Evolutionary conservation across 2,797 vertebrate genomes (phyloP).

Genomic region (Ptychadena robeensis): DNA sequence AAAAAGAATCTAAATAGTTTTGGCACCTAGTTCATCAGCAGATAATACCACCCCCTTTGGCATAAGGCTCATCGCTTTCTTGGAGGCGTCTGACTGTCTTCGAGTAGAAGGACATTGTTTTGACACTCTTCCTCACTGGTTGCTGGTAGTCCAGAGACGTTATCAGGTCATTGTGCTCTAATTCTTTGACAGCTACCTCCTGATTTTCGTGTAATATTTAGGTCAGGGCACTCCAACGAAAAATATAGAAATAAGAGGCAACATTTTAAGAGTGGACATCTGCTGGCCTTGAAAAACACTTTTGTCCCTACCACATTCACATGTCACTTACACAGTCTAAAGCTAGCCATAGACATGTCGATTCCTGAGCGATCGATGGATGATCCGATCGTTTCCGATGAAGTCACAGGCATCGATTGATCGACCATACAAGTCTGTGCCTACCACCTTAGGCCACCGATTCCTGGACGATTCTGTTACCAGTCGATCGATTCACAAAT

Average conservation of each 20-base stretch:
- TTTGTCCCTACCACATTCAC: too few species aligned
- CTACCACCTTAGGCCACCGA: too few species aligned
- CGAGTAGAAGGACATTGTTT: background rate
- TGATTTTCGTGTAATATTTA: background rate
- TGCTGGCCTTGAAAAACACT: too few species aligned
- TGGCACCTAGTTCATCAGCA: background rate
- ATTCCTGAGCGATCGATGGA: too few species aligned
- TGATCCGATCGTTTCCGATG: too few species aligned
- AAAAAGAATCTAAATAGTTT: background rate
- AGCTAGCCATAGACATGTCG: too few species aligned
- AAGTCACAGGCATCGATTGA: too few species aligned
- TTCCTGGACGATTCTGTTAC: too few species aligned
- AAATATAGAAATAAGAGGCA: background rate
- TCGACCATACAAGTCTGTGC: too few species aligned
- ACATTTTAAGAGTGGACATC: too few species aligned
- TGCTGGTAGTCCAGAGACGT: background rate
- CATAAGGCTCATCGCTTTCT: background rate
- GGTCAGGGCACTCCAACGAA: background rate
- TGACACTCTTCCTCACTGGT: background rate
- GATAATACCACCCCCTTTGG: background rate
- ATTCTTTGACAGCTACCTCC: background rate
- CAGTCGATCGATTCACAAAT: too few species aligned
- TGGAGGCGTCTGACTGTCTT: background rate
- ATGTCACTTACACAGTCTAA: too few species aligned
- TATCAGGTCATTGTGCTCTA: background rate